Percentiles rank a stretch among this genome's conserved stretches.
Evolutionary conservation across 1,140 invertebrate genomes (phyloP).

Genomic region (Aphaenogaster rudis): DNA sequence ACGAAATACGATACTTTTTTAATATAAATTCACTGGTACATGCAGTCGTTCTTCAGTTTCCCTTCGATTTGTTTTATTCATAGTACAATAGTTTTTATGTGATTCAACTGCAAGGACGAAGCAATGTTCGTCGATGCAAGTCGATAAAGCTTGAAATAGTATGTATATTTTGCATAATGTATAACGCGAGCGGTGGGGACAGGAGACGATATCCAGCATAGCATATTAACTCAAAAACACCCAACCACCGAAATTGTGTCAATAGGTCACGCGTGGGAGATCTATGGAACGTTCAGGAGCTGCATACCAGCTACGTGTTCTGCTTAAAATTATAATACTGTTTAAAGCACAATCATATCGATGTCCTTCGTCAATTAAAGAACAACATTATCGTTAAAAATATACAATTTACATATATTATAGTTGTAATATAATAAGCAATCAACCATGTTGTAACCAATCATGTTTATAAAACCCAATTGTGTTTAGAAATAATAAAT

Average conservation of each 20-base stretch:
- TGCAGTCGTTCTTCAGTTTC: background rate
- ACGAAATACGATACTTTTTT: background rate
- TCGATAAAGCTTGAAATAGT: slow-evolving; percentile 46
- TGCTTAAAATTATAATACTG: slow-evolving; percentile 19
- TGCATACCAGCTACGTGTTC: background rate
- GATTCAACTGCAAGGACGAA: background rate
- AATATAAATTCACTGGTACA: background rate
- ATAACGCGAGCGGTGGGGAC: background rate
- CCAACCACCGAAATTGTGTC: slow-evolving; percentile 36
- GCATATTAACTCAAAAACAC: slow-evolving; percentile 26
- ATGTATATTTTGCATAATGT: slow-evolving; percentile 42
- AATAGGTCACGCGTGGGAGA: slow-evolving; percentile 43
- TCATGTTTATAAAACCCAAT: background rate
- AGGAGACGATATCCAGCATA: slow-evolving; percentile 8
- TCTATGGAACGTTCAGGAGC: slow-evolving; percentile 3
- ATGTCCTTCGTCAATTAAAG: background rate
- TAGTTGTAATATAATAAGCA: background rate
- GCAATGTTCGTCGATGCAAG: slow-evolving; percentile 28
- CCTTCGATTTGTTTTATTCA: slow-evolving; percentile 17
- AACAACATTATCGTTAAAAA: background rate
- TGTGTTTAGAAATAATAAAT: background rate
- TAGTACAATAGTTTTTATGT: background rate
- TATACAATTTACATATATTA: background rate
- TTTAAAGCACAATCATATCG: background rate
- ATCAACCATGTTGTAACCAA: background rate